Conservation (phyloP, 2,113 vertebrate species). For the Rhegmatorhina hoffmannsi region DNA sequence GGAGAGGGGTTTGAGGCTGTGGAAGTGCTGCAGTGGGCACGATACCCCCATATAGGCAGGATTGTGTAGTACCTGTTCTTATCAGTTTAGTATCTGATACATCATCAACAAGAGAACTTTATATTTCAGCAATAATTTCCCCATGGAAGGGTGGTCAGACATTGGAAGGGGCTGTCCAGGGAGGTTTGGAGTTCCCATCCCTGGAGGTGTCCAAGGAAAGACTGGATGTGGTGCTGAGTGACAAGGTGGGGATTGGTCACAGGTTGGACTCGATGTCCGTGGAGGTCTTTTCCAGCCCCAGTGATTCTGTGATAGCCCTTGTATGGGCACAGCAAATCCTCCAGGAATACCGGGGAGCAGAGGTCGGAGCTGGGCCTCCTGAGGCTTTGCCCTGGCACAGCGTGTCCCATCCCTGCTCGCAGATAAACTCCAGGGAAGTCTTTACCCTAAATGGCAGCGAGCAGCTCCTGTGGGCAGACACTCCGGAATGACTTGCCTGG, state of each 20-base stretch:
- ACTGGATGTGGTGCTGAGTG: not conserved
- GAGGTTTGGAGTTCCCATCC: not conserved
- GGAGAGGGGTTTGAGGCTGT: not conserved
- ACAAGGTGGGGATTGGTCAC: rapidly evolving
- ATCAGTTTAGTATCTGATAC: not conserved
- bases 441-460: constrained; percentile 12
- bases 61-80: not conserved
- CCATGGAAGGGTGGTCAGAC: not conserved
- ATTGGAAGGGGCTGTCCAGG: not conserved
- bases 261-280: rapidly evolving
- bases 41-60: not conserved
- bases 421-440: not conserved
- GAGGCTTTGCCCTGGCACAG: not conserved
- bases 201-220: not conserved
- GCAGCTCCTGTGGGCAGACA: not conserved
- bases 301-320: not conserved
- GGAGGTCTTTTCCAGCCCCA: not conserved
- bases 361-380: not conserved
- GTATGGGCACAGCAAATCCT: not conserved
- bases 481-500: not conserved
- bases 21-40: not conserved
- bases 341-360: not conserved
- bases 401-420: not conserved
- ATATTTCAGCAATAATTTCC: not conserved
- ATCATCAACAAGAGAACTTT: rapidly evolving